Evolutionary conservation across 1,140 invertebrate genomes (phyloP), one percentile per base, ranked within the genome.

Genomic region (Gonioctena quinquepunctata): DNA sequence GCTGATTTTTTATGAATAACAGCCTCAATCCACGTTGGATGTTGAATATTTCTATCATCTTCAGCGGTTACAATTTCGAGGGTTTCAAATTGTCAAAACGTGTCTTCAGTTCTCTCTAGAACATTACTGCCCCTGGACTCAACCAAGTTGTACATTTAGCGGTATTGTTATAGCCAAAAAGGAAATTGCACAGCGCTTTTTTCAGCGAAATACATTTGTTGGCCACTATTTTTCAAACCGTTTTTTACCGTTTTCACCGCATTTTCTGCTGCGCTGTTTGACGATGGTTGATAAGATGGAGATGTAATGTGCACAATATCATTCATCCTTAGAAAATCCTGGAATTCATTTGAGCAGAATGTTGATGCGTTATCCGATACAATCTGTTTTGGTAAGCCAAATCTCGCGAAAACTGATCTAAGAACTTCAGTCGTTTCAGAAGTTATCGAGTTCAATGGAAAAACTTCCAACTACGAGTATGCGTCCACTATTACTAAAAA

Each of bases 191-290:
- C n/a, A n/a, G n/a, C n/a, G n/a, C n/a, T n/a, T n/a, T n/a, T n/a
- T n/a, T n/a, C n/a, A n/a, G n/a, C n/a, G n/a, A n/a, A n/a, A n/a
- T n/a, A n/a, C n/a, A n/a, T n/a, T n/a, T n/a, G n/a, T n/a, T n/a
- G n/a, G 33, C 33, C n/a, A 52, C 74, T 75, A 54, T 69, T 73
- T 56, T 82, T 81, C n/a, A 83, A 73, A 5, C 61, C 70, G 62
- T 76, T 79, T 72, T 84, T 84, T 28, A 84, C 71, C 1, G 68
- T 80, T 75, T 81, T 80, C 1, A 85, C 83, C 0, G 79, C 72
- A 60, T 84, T 80, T 72, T 83, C 82, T 3, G 81, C 81, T 1
- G 71, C 78, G 0, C 83, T 82, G 63, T 84, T 84, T 26, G 77
- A 78, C 28, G 77, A 71, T 0, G 81, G 81, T 57, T 77, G 68